Percentiles rank a stretch among this genome's conserved stretches.
Conservation (phyloP, 2,113 vertebrate species). For the Ivindomyrus marchei region DNA sequence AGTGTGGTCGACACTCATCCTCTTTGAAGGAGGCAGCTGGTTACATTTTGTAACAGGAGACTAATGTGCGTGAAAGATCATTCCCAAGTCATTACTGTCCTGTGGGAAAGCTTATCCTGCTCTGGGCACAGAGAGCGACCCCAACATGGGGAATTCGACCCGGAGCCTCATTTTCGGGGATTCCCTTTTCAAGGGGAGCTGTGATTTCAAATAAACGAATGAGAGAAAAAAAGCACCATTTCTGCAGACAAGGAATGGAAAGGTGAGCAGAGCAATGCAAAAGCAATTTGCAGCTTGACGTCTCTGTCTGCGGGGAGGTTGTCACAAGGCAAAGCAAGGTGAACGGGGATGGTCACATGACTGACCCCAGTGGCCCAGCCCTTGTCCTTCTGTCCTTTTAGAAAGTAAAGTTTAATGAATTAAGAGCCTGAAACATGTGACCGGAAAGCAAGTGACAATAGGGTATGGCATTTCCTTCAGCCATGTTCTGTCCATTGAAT, state of each 20-base stretch:
- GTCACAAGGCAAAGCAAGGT: background rate
- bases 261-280: background rate
- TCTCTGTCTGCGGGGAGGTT: background rate
- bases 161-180: background rate
- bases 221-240: background rate
- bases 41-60: constrained; percentile 5
- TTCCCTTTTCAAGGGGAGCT: background rate
- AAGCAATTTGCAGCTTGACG: background rate
- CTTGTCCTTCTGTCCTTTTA: background rate
- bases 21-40: background rate
- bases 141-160: background rate
- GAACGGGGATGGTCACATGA: background rate
- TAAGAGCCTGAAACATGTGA: background rate
- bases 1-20: background rate
- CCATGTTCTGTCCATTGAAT: background rate
- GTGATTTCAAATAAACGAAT: background rate
- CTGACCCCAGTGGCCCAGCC: background rate
- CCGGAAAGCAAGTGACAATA: background rate
- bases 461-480: background rate
- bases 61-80: background rate
- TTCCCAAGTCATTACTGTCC: background rate
- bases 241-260: background rate
- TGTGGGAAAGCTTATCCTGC: background rate
- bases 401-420: background rate
- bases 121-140: background rate